These are phyloP conservation scores for Brienomyrus brachyistius DNA, from an alignment of 2,113 vertebrate species.

Conservation along the genomic window DNA sequence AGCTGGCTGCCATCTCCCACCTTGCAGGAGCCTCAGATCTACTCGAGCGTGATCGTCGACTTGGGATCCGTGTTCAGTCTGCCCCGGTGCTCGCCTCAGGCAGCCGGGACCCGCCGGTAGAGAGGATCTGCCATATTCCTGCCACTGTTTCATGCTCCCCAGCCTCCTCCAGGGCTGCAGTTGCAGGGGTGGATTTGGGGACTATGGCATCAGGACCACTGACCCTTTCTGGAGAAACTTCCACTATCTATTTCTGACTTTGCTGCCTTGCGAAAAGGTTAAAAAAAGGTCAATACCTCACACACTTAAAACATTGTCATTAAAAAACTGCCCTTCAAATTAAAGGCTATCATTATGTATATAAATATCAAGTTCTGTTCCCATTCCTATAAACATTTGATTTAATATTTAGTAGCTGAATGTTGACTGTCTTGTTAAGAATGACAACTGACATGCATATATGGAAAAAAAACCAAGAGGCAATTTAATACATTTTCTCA, in stretches of 20 bases:
- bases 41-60: background rate
- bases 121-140: background rate
- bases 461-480: background rate
- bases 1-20: background rate
- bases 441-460: background rate
- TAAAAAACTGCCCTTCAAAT: slow-evolving; percentile 14
- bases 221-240: background rate
- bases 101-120: background rate
- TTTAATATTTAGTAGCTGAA: background rate
- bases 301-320: slow-evolving; percentile 36
- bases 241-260: background rate
- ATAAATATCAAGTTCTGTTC: background rate
- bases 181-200: background rate
- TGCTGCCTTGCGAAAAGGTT: slow-evolving; percentile 22
- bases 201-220: no score
- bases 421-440: background rate
- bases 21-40: background rate
- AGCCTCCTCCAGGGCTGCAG: background rate
- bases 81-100: background rate
- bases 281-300: slow-evolving; percentile 35
- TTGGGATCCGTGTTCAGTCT: background rate
- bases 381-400: background rate
- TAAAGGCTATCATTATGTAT: background rate
- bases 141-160: background rate
- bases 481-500: background rate